Evolutionary conservation across 2,888 invertebrate genomes (phyloP), one percentile per base, ranked within the genome.

Genomic region (Sacculina carcini): DNA sequence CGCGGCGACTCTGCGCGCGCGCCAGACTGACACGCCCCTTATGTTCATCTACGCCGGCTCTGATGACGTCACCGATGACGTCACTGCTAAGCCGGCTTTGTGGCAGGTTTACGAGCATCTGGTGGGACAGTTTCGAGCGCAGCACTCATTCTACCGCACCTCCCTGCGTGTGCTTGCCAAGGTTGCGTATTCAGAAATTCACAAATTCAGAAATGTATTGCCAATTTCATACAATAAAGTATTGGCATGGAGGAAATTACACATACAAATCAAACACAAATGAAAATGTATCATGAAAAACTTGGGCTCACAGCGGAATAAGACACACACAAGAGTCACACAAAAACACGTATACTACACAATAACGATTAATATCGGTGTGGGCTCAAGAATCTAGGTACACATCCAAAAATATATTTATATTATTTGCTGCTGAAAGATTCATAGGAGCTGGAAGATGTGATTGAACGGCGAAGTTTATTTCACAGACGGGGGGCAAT

Each of bases 21-120:
- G 83, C 9, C 80, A 80, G 62, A 73, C 73, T 55, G 72, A 75
- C 44, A 80, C 81, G 61, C 74, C 77, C 48, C 72, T 87, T 40
- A 87, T 89, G 68, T 92, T 90, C 68, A 75, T 85, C 63, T 89
- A 77, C 67, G 74, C 86, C 52, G 90, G 90, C 3, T 73, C 75
- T 47, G 75, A 74, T 61, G 73, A 75, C 55, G 83, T 83, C 50
- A 65, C 70, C n/a, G n/a, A n/a, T n/a, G n/a, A n/a, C n/a, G n/a
- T n/a, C n/a, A n/a, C n/a, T n/a, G n/a, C n/a, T n/a, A n/a, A n/a
- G n/a, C n/a, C n/a, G n/a, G n/a, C n/a, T 32, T 67, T 85, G 58
- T 86, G 85, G 85, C 68, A 68, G 56, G 65, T 67, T 26, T 75
- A 69, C 61, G 63, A 67, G 48, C 64, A 65, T 58, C 63, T 70